Base-by-base conservation (phyloP, 2,797 vertebrate species). In the Chaunax sp. region DNA sequence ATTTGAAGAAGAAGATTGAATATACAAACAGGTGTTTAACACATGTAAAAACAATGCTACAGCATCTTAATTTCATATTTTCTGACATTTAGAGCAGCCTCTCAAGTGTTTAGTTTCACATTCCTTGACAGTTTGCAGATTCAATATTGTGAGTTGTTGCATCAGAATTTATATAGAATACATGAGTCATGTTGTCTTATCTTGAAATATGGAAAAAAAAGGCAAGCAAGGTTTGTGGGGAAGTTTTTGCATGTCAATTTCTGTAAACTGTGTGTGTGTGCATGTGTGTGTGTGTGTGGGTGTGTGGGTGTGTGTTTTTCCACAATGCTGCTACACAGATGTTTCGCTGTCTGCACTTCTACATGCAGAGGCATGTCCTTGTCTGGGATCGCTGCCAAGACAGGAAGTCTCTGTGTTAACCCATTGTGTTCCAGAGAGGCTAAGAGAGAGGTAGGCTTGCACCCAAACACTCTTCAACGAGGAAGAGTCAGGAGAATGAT, bases 321-420 rank as follows among this genome's bases (percentile, higher is more conserved):
- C 43, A 62, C 83, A 92, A 69, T 75, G 69, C 86, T 93, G 91
- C 82, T 71, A 81, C 89, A 93, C 95, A 96, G 94, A 95, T 96
- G 95, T 95, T 96, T 95, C 84, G 6, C 91, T 93, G 94, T 95
- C 93, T 95, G 91, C 90, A 95, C 88, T 90, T 95, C 92, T 92
- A 87, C 90, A 81, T 93, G 95, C 94, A 90, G 92, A 92, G 92
- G 91, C 95, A 92, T 93, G 94, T 91, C 93, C 92, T 91, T 62
- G 87, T 90, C 94, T 91, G 94, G 95, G 95, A 95, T 85, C 59
- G 62, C 78, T 88, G 95, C 96, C 95, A 97, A 92, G 77, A 69
- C 84, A 83, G 87, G 86, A 92, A 92, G 92, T 93, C 80, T 92
- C 65, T 76, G 51, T 44, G 73, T 95, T 96, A 96, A 95, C 95